Evolutionary conservation across 1,140 invertebrate genomes (phyloP), one percentile per base, ranked within the genome.

Genomic region (Paralvinella palmiformis): DNA sequence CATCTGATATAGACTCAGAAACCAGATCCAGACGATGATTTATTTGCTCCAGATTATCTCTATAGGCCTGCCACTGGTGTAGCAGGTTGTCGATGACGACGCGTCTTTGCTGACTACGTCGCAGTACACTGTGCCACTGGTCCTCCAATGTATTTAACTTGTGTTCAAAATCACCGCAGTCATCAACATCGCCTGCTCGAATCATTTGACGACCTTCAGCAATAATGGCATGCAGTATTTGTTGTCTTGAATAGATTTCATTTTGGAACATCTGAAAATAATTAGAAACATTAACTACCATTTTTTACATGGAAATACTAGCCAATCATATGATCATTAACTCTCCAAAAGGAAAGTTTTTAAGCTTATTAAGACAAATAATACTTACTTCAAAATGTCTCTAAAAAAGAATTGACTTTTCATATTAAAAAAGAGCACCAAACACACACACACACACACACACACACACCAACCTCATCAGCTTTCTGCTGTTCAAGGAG

Each of bases 111-210:
- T 89, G 88, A 65, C 93, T 90, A 68, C 86, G 83, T 0, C 88
- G 85, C 10, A 93, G 76, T 0, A 91, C 91, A 81, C 91, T 90
- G 74, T 91, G 91, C 80, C 94, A 92, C 6, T 91, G 82, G 71
- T 91, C 89, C 0, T 89, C 90, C 53, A 95, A 81, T 0, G 86
- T 84, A 69, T 88, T 87, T 67, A 93, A 90, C 69, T 91, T 73
- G 65, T 68, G 65, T 62, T 85, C 5, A 88, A 74, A 80, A 56
- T 74, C 75, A 57, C 67, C 67, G 22, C 63, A 67, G 57, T 78
- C 71, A 27, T 74, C 71, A 50, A 76, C 71, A 27, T 74, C 70
- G 22, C 75, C 74, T 37, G 69, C 69, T 56, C 67, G 69, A 62
- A 76, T 62, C 72, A 79, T 77, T 57, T 71, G 71, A 60, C 73